Evolutionary conservation across 2,888 invertebrate genomes (phyloP).

Genomic region (Dasysyrphus tricinctus): DNA sequence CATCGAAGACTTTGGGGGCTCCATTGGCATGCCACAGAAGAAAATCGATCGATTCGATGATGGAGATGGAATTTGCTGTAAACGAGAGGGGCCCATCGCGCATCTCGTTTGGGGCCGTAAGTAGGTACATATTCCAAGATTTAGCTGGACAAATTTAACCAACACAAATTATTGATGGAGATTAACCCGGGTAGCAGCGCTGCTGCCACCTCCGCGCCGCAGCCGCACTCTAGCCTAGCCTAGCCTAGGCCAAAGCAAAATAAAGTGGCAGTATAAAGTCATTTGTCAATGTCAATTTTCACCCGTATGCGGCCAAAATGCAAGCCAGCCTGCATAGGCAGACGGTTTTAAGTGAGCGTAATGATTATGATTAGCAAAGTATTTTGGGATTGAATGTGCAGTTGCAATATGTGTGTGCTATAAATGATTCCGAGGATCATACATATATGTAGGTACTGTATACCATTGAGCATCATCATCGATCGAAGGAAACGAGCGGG

Average conservation of each 20-base stretch:
- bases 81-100: constrained; percentile 45
- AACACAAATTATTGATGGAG: constrained; percentile 72
- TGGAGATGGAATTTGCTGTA: constrained; percentile 71
- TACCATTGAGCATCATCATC: neutral
- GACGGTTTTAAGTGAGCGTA: constrained; percentile 72
- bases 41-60: constrained; percentile 74
- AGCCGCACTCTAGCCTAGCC: constrained; percentile 8
- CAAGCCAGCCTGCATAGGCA: constrained; percentile 28
- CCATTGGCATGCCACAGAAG: constrained; percentile 58
- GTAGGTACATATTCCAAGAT: constrained; percentile 41
- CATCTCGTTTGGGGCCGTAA: constrained; percentile 3
- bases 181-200: constrained; percentile 49
- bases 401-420: constrained; percentile 54
- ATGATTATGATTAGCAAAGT: constrained; percentile 74
- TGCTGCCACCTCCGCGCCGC: neutral
- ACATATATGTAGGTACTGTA: neutral
- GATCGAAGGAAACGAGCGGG: constrained; percentile 4
- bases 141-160: constrained; percentile 66
- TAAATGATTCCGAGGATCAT: constrained; percentile 64
- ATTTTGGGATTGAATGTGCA: constrained; percentile 72
- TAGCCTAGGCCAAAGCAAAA: constrained; percentile 49
- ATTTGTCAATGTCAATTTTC: constrained; percentile 75
- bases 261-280: constrained; percentile 74
- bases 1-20: constrained; percentile 43
- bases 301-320: constrained; percentile 35